A percentile compares a stretch with the other conserved stretches of the same genome.
Evolutionary conservation across 2,113 vertebrate species (phyloP).

Genomic region (Sinocyclocheilus anophthalmus): DNA sequence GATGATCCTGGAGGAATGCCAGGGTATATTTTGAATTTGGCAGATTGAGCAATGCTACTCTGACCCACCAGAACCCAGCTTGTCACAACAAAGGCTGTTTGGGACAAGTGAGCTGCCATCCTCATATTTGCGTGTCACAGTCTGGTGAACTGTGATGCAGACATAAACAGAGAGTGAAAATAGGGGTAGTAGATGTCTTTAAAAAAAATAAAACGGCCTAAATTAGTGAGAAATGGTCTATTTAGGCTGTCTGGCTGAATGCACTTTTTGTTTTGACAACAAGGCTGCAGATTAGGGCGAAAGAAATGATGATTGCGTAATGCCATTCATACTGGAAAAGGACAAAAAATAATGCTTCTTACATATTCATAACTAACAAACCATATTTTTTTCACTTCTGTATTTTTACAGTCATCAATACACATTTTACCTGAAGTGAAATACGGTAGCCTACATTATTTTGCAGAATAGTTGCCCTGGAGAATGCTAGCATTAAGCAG

Average conservation of each 20-base stretch:
- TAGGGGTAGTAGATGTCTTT: neutral
- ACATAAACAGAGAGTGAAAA: neutral
- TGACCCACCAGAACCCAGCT: slow-evolving; percentile 1
- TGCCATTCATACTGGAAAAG: neutral
- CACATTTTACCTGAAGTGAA: neutral
- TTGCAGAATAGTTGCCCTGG: neutral
- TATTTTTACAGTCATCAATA: neutral
- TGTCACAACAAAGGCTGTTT: slow-evolving; percentile 15
- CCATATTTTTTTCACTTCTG: neutral
- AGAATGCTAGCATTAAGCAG: neutral
- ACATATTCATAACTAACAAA: neutral
- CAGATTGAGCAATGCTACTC: slow-evolving; percentile 5
- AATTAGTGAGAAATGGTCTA: neutral
- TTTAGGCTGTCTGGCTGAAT: neutral
- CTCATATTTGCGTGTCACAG: neutral
- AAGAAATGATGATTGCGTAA: neutral
- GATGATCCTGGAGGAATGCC: neutral
- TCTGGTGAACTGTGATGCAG: neutral
- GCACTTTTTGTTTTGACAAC: neutral
- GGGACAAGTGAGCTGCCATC: neutral
- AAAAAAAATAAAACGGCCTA: neutral
- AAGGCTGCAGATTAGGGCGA: neutral
- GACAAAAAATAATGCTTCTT: neutral
- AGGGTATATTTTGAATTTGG: slow-evolving; percentile 1
- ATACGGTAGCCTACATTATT: neutral